Evolutionary conservation across 2,797 vertebrate genomes (phyloP), one percentile per base, ranked within the genome.

Genomic region (Labeo calbasu): DNA sequence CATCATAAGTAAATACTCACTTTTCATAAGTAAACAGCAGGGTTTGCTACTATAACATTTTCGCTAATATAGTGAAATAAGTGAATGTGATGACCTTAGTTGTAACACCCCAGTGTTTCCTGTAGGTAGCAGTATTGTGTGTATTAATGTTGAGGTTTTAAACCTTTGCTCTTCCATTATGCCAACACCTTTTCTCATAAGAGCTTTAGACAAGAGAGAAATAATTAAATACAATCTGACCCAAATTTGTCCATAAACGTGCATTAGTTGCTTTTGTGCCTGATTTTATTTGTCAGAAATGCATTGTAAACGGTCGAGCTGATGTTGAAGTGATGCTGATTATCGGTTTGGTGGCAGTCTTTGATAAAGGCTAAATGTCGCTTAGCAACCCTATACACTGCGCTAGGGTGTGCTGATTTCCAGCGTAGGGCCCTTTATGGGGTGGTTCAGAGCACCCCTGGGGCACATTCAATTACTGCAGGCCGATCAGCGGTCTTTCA

Each of bases 391-490:
- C 36, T 21, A 73, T 50, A 65, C 12, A 50, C 65, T 23, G 25
- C 55, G 57, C 19, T 46, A 48, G 36, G 40, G 28, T 76, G 50
- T 40, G 40, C 71, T 76, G 32, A 79, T 85, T 85, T 80, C 70
- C 75, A 43, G 59, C 6, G 40, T 43, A 76, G 68, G 77, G 57
- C 71, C 65, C 66, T 51, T 80, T 86, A 79, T 61, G 50, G 81
- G 76, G 63, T 21, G 57, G 61, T 68, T 59, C 78, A 78, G n/a
- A 36, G 23, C 68, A 82, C 72, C 77, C 70, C 82, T 23, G 72
- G 86, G 86, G 86, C 59, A 66, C 78, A 79, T 82, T 88, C 75
- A 85, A 86, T 88, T 85, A 88, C 70, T 11, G 55, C 48, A 77
- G 81, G 71, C 71, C 21, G 70, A 76, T 85, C 61, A 32, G 81